Evolutionary conservation across 2,797 vertebrate genomes (phyloP), one percentile per base, ranked within the genome.

Genomic region (Peromyscus eremicus): DNA sequence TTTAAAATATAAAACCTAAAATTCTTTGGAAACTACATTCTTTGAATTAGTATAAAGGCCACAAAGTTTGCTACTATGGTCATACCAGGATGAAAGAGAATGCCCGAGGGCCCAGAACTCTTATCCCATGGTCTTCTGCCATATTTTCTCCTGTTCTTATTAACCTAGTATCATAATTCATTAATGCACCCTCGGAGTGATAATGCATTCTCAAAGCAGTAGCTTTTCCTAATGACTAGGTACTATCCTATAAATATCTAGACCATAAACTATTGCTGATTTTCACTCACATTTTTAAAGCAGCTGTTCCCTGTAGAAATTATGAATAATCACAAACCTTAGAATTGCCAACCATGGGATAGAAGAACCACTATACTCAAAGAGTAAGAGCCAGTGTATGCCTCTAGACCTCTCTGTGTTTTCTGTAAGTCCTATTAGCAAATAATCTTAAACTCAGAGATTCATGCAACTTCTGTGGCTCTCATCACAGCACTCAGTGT

Each of bases 1-100:
- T 94, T 71, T 82, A 91, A 88, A 68, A 77, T 71, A 13, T 57
- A 64, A 92, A 55, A 68, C 64, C 49, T 80, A 92, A 97, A 85
- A 89, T 89, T 11, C 19, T 46, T 73, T 55, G 46, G 77, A 96
- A 95, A 89, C 86, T 60, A 25, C 2, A 71, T 75, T 52, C 11
- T 89, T 83, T 76, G n/a, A 34, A 75, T 68, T 86, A 37, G 3
- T 34, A 29, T 77, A n/a, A 40, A 5, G 40, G 34, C 43, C 27
- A 27, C 43, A 9, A 34, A 57, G 32, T 88, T 21, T 73, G 52
- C 16, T 91, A 94, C 89, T 79, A 60, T 6, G 75, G 0, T 76
- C 46, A 17, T 29, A 73, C 23, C 17, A 40, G 5, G 32, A 55
- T 73, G 37, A 86, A 89, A 46, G 0, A 52, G 5, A 80, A 75